phyloP scores from a whole-genome alignment of 2,797 vertebrate genomes.

The Pangasius sanitwongsei region DNA sequence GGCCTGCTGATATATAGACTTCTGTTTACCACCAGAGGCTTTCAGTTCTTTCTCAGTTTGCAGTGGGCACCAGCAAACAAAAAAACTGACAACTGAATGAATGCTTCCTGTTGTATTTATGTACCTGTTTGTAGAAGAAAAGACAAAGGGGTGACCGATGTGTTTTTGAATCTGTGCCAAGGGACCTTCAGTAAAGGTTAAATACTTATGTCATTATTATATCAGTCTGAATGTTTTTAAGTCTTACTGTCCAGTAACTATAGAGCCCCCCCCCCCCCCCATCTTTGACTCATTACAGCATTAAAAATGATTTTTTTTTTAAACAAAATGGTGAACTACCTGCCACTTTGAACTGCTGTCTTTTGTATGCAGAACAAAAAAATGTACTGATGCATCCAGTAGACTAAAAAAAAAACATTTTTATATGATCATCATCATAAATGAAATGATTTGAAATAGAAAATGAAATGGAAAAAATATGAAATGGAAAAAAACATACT shows the following conservation, averaged over 20 bases:
- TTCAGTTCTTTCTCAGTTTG: conserved; percentile 29
- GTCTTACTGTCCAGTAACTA: neutral
- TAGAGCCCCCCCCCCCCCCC: neutral
- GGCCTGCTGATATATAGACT: conserved; percentile 31
- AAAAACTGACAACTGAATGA: conserved; percentile 29
- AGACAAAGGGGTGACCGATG: neutral
- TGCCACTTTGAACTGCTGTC: neutral
- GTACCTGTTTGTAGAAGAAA: conserved; percentile 17
- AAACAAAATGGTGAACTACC: neutral
- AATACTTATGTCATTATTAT: neutral
- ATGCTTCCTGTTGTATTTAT: conserved; percentile 29
- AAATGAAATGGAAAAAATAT: no score
- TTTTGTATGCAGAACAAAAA: neutral
- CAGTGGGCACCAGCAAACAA: conserved; percentile 1
- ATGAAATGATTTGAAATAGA: neutral
- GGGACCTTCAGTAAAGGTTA: neutral
- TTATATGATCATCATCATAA: neutral
- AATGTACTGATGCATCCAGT: neutral
- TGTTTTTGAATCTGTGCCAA: conserved; percentile 28
- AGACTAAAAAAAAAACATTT: neutral
- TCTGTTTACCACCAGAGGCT: conserved; percentile 21
- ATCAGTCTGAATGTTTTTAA: neutral
- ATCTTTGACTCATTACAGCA: neutral
- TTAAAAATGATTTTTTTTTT: neutral
- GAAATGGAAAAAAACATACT: neutral